Conservation (phyloP, 2,888 invertebrate species). For the Sarcophaga variegata region DNA sequence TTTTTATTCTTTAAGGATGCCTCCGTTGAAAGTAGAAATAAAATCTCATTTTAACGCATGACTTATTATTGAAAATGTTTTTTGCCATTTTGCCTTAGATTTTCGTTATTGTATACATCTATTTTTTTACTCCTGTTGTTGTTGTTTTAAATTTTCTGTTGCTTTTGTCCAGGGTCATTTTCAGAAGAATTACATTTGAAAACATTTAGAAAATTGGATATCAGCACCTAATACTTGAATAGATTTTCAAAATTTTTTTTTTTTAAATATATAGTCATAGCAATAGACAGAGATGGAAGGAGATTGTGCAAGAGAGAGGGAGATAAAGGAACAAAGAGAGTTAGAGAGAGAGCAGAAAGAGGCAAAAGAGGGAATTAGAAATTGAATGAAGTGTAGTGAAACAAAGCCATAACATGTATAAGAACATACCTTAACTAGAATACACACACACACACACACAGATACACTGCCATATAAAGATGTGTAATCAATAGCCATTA, state of each 20-base stretch:
- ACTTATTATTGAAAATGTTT: conserved; percentile 43
- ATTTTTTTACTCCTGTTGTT: background rate
- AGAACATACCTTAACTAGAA: background rate
- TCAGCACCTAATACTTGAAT: conserved; percentile 45
- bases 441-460: background rate
- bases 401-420: background rate
- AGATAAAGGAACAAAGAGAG: background rate
- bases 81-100: background rate
- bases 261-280: background rate
- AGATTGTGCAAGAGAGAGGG: background rate
- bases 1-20: conserved; percentile 35
- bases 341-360: too few species aligned
- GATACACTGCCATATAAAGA: background rate
- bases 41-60: conserved; percentile 67
- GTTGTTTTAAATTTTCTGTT: background rate
- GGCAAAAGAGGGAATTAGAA: background rate
- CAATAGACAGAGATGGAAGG: background rate
- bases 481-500: background rate
- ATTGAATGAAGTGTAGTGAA: conserved; percentile 1
- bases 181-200: conserved; percentile 50
- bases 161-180: conserved; percentile 39
- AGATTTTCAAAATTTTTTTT: conserved; percentile 26
- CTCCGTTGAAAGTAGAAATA: conserved; percentile 59
- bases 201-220: conserved; percentile 55
- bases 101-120: background rate